Evolutionary conservation across 2,888 invertebrate species (phyloP), one percentile per base, ranked within the genome.

Genomic region (Melanchra persicariae): DNA sequence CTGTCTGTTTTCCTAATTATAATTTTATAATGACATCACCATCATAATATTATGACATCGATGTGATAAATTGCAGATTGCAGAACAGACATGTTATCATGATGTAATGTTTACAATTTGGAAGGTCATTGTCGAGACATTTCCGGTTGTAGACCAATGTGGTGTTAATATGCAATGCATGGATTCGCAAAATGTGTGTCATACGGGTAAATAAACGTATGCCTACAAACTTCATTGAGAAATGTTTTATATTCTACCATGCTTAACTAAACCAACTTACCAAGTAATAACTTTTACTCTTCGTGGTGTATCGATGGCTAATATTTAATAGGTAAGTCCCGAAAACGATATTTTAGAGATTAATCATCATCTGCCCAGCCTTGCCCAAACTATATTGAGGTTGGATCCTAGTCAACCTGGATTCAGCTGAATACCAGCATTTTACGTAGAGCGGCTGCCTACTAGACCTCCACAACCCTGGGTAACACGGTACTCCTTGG

Each of bases 101-200:
- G 82, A 82, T 67, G 80, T 51, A 80, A 82, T 70, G 62, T 74
- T 72, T 70, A 72, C 47, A 70, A 59, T 54, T 63, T 15, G 47
- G 60, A 74, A 83, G 83, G 82, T 62, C 80, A 67, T 55, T 72
- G 64, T 34, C 77, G 54, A 59, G 10, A 69, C 52, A 45, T 57
- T 66, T 78, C 75, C 68, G 43, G 54, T 54, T 59, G 49, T 15
- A 61, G n/a, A 43, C 57, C 30, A 57, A 80, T 22, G 19, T 73
- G 7, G n/a, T 58, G 43, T 54, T 68, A 51, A 69, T 69, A 30
- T 24, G 37, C 26, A 61, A 58, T 45, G 57, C 64, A 54, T 65
- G 43, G 45, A 67, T 49, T 72, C 1, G 24, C 34, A 45, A 43
- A 51, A 43, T 66, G 58, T 63, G 43, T 47, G 71, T 45, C 49